Conservation (phyloP, 2,888 invertebrate species). For the Acanthacorydalis orientalis region DNA sequence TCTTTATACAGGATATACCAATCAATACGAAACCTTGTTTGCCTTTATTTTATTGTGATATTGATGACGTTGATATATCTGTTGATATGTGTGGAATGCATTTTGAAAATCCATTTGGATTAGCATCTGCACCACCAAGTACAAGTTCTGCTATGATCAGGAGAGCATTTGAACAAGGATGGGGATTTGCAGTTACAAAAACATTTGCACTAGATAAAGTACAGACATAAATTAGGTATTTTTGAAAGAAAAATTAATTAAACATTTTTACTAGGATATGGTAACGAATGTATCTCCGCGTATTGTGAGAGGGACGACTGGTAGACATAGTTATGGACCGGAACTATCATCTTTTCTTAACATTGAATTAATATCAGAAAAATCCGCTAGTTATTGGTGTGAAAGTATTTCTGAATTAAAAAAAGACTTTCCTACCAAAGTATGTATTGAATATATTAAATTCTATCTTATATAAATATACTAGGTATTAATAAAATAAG, state of each 20-base stretch:
- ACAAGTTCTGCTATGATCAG: slow-evolving; percentile 91
- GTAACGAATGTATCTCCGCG: slow-evolving; percentile 96
- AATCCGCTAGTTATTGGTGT: slow-evolving; percentile 87
- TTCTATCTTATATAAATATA: not conserved
- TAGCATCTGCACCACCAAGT: slow-evolving; percentile 94
- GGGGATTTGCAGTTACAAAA: slow-evolving; percentile 97
- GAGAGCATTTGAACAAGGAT: slow-evolving; percentile 86
- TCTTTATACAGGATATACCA: slow-evolving; percentile 33
- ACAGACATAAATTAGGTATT: slow-evolving; percentile 9
- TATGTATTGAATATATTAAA: slow-evolving; percentile 19
- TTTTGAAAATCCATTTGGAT: slow-evolving; percentile 92
- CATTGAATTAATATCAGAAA: slow-evolving; percentile 96
- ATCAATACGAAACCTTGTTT: slow-evolving; percentile 51
- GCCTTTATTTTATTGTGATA: slow-evolving; percentile 82
- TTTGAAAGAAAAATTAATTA: slow-evolving; percentile 4
- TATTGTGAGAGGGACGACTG: slow-evolving; percentile 85
- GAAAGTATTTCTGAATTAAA: slow-evolving; percentile 76
- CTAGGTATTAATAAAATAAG: too few relatives aligned
- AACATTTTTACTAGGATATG: slow-evolving; percentile 46
- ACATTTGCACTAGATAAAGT: slow-evolving; percentile 91
- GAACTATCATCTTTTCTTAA: slow-evolving; percentile 95
- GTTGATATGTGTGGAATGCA: slow-evolving; percentile 84
- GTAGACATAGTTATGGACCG: slow-evolving; percentile 82
- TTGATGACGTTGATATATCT: slow-evolving; percentile 87
- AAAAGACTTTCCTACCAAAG: slow-evolving; percentile 78